Percentiles rank a stretch among this genome's conserved stretches.
These are phyloP conservation scores for Apeira syringaria DNA, from an alignment of 2,888 invertebrate species.

Conservation along the genomic window DNA sequence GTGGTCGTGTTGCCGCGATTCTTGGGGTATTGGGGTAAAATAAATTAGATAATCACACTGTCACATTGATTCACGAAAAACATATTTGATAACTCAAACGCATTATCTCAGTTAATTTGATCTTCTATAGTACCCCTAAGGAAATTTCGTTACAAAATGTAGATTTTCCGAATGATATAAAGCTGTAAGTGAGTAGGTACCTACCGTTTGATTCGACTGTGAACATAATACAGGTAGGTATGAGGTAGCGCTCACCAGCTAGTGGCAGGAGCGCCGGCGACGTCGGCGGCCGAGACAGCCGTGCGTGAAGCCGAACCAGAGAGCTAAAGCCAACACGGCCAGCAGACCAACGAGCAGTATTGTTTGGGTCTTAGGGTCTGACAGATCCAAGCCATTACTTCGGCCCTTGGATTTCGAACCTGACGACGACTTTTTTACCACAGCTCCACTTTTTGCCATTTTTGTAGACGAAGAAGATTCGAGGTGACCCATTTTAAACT, in stretches of 20 bases:
- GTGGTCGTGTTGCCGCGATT: too few relatives aligned
- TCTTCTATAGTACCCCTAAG: too few relatives aligned
- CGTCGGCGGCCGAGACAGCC: slow-evolving; percentile 45
- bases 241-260: slow-evolving; percentile 21
- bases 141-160: too few relatives aligned
- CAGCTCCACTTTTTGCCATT: slow-evolving; percentile 35
- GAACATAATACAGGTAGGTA: too few relatives aligned
- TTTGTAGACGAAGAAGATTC: slow-evolving; percentile 35
- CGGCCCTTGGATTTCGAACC: background rate
- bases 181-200: too few relatives aligned
- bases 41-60: too few relatives aligned
- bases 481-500: background rate
- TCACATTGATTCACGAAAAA: too few relatives aligned
- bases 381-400: slow-evolving; percentile 17
- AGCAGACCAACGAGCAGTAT: slow-evolving; percentile 45
- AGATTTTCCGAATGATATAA: too few relatives aligned
- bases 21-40: too few relatives aligned
- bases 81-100: too few relatives aligned
- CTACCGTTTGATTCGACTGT: too few relatives aligned
- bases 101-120: too few relatives aligned
- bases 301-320: slow-evolving; percentile 51
- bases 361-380: slow-evolving; percentile 51
- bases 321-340: slow-evolving; percentile 44
- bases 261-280: slow-evolving; percentile 36
- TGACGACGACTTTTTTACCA: background rate